Evolutionary conservation across 2,113 vertebrate species (phyloP).

Genomic region (Ictidomys tridecemlineatus): DNA sequence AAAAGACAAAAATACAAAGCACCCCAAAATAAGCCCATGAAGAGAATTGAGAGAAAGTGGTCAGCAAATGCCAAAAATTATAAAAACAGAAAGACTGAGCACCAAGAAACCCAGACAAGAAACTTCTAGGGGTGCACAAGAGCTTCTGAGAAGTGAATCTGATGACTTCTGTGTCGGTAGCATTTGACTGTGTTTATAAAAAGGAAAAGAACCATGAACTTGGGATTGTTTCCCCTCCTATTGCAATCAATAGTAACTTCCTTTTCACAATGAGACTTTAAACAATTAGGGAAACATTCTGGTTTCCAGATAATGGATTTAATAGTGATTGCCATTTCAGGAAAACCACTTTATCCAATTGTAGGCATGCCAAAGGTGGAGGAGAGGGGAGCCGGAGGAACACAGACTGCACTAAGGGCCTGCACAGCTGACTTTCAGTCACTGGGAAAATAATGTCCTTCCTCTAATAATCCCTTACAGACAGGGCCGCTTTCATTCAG

Average conservation of each 20-base stretch:
- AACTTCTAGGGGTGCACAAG: not conserved
- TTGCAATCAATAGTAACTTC: slow-evolving; percentile 81
- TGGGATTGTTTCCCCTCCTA: slow-evolving; percentile 64
- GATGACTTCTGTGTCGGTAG: not conserved
- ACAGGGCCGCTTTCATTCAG: not conserved
- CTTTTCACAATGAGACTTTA: slow-evolving; percentile 76
- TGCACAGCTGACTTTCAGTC: slow-evolving; percentile 61
- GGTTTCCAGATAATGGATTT: slow-evolving; percentile 82
- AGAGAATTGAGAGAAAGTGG: not conserved
- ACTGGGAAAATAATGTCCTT: slow-evolving; percentile 60
- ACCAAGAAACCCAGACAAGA: not conserved
- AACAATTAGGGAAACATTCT: slow-evolving; percentile 81
- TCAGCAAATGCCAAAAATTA: not conserved
- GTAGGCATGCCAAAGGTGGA: slow-evolving; percentile 71
- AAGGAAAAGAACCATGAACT: slow-evolving; percentile 72
- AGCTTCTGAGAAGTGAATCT: slow-evolving; percentile 40
- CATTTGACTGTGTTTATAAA: slow-evolving; percentile 66
- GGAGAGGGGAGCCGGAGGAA: not conserved
- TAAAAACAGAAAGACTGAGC: not conserved
- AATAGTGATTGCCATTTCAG: slow-evolving; percentile 76
- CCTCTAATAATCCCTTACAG: slow-evolving; percentile 57
- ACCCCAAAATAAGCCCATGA: not conserved
- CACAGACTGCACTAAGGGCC: slow-evolving; percentile 20
- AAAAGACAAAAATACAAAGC: not conserved
- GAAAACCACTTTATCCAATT: slow-evolving; percentile 78